Evolutionary conservation across 2,797 vertebrate genomes (phyloP).

Genomic region (Malacoraja senta): DNA sequence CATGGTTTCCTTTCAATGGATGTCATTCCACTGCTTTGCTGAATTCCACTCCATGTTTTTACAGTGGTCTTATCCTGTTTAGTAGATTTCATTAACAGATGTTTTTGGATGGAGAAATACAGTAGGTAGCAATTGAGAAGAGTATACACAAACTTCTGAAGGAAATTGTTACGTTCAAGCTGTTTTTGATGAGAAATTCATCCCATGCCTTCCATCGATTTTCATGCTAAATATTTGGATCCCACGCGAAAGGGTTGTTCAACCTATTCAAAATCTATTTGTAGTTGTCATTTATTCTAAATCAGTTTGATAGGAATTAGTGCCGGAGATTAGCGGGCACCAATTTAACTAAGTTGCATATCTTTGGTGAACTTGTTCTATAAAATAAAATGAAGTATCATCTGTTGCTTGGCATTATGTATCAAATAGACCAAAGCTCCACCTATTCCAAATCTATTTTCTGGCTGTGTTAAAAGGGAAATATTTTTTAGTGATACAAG

Average conservation of each 20-base stretch:
- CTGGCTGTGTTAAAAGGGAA: background rate
- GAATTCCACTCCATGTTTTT: background rate
- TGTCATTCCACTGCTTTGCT: background rate
- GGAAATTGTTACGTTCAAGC: constrained; percentile 2
- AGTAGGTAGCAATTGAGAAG: constrained; percentile 2
- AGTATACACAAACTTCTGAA: background rate
- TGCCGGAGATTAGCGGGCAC: background rate
- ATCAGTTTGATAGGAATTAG: background rate
- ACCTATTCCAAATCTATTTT: background rate
- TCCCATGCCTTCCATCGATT: background rate
- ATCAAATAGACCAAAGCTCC: background rate
- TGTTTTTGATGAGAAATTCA: constrained; percentile 4
- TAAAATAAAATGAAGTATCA: background rate
- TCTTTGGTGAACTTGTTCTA: background rate
- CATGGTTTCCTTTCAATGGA: background rate
- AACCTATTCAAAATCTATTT: background rate
- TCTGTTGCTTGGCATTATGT: background rate
- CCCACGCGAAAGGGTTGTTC: background rate
- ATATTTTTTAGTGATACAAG: background rate
- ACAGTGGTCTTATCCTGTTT: background rate
- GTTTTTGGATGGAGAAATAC: background rate
- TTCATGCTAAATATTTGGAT: background rate
- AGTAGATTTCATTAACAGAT: constrained; percentile 27
- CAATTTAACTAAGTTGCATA: background rate
- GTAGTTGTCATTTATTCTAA: background rate